phyloP scores from a whole-genome alignment of 2,797 vertebrate genomes.

The Vultur gryphus region DNA sequence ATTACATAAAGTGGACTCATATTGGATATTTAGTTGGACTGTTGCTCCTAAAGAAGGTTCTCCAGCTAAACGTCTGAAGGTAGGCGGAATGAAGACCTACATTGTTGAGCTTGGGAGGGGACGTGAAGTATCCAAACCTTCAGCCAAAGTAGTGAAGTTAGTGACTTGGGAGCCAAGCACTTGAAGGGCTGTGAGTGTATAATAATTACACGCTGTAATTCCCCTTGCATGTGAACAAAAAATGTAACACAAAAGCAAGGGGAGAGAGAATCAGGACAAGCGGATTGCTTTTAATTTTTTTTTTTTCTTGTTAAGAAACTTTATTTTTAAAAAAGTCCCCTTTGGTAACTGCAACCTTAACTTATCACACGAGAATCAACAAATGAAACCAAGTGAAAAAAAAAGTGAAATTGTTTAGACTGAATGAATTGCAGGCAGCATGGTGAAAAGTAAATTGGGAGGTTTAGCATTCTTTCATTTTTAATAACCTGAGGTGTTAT shows the following conservation, averaged over 20 bases:
- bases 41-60: neutral
- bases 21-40: neutral
- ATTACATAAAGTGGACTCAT: fast-evolving
- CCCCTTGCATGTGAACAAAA: neutral
- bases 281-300: neutral
- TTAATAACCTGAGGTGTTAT: constrained; percentile 30
- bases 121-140: neutral
- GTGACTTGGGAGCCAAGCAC: neutral
- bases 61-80: neutral
- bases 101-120: neutral
- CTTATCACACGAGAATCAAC: neutral
- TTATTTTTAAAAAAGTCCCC: neutral
- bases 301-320: constrained; percentile 13
- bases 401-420: constrained; percentile 47
- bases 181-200: neutral
- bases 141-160: neutral
- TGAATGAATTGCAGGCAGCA: neutral
- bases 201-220: neutral
- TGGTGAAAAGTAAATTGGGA: neutral
- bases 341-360: neutral
- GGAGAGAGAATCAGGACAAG: neutral
- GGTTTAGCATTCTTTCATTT: constrained; percentile 33
- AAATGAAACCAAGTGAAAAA: constrained; percentile 41
- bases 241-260: neutral
- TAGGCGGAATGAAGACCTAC: neutral